Conservation (phyloP, 1,140 invertebrate species). For the Chironomus tepperi region DNA sequence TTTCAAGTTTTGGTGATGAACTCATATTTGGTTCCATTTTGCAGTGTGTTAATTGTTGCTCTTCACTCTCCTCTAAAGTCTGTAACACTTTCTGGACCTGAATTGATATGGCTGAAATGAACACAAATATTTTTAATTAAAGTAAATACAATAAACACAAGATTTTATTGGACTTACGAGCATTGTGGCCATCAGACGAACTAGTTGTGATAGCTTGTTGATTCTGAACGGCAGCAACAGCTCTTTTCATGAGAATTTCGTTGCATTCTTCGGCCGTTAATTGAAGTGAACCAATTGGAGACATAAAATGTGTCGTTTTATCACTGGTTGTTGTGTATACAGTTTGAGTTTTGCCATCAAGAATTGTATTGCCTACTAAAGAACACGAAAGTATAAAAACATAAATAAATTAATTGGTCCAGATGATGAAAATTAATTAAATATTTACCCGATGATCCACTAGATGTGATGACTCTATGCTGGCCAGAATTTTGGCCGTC, state of each 20-base stretch:
- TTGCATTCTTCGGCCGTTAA: conserved; percentile 69
- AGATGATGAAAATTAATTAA: not conserved
- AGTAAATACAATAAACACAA: not conserved
- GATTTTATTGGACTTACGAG: not conserved
- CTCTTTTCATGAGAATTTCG: conserved; percentile 60
- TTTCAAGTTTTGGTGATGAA: conserved; percentile 40
- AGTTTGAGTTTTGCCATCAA: conserved; percentile 39
- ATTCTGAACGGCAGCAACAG: conserved; percentile 36
- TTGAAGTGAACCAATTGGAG: conserved; percentile 58
- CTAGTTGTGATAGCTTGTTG: conserved; percentile 37
- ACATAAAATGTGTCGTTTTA: conserved; percentile 45
- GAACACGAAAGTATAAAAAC: conserved; percentile 24
- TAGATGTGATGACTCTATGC: conserved; percentile 5
- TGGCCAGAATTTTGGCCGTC: not conserved
- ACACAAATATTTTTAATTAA: not conserved
- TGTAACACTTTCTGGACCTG: conserved; percentile 42
- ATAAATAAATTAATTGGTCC: not conserved
- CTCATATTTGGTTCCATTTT: conserved; percentile 38
- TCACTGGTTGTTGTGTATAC: conserved; percentile 33
- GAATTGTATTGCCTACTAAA: conserved; percentile 37
- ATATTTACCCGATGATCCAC: not conserved
- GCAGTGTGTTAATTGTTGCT: conserved; percentile 35
- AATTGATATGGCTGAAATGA: conserved; percentile 37
- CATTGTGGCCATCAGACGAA: not conserved
- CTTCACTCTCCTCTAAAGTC: conserved; percentile 40